Conservation (phyloP, 2,888 invertebrate species). For the Cryptus viduatorius region DNA sequence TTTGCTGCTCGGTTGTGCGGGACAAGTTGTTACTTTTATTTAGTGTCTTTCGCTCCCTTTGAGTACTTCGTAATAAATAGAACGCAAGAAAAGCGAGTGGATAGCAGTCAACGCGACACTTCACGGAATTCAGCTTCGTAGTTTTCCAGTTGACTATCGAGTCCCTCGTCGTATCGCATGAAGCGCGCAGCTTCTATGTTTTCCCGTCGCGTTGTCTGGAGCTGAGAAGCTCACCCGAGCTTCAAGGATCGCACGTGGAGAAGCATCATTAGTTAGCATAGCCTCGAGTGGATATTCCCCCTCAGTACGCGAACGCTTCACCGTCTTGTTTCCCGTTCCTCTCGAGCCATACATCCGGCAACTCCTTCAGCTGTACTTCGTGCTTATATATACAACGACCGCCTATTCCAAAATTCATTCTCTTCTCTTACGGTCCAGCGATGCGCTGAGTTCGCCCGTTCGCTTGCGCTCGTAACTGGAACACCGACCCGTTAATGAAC, state of each 20-base stretch:
- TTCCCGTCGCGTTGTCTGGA: constrained; percentile 71
- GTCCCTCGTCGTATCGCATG: constrained; percentile 4
- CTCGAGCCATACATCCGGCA: constrained; percentile 34
- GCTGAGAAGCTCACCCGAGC: constrained; percentile 70
- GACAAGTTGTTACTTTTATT: neutral
- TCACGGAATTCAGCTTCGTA: neutral
- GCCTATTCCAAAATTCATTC: constrained; percentile 28
- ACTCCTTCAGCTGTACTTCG: constrained; percentile 28
- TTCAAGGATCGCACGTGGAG: constrained; percentile 77
- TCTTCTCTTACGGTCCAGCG: constrained; percentile 5
- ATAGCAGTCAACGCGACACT: neutral
- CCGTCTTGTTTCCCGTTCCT: constrained; percentile 58
- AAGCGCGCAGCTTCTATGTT: neutral
- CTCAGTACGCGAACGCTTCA: constrained; percentile 46
- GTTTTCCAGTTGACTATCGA: constrained; percentile 5
- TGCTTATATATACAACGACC: constrained; percentile 19
- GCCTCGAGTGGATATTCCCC: constrained; percentile 76
- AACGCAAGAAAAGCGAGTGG: neutral
- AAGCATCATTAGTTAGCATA: constrained; percentile 82
- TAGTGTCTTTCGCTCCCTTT: neutral
- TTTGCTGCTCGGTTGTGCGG: neutral
- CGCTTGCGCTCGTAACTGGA: neutral
- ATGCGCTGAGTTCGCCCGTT: constrained; percentile 3
- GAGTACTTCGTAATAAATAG: neutral
- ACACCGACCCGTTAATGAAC: no score